phyloP scores from a whole-genome alignment of 2,888 invertebrate genomes.

The Ischnus inquisitorius region DNA sequence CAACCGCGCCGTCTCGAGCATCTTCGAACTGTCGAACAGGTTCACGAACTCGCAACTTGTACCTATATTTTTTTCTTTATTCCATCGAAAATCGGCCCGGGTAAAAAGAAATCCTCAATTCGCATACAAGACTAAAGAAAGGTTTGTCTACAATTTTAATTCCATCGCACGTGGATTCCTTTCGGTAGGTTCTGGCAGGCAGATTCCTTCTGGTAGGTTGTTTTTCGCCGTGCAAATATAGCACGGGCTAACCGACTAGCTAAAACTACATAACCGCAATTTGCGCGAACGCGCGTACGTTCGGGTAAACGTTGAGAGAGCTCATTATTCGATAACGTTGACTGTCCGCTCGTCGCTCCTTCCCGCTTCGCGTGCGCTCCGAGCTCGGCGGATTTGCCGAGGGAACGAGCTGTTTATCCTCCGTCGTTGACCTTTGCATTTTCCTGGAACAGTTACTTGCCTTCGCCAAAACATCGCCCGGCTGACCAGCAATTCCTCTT shows the following conservation, averaged over 20 bases:
- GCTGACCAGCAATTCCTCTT: background rate
- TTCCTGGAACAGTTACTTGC: background rate
- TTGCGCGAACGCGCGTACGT: constrained; percentile 2
- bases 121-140: background rate
- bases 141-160: background rate
- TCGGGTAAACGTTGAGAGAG: background rate
- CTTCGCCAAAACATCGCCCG: background rate
- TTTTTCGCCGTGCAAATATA: background rate
- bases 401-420: constrained; percentile 2
- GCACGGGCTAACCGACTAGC: background rate
- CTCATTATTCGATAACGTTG: constrained; percentile 10
- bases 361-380: constrained; percentile 11
- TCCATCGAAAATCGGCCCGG: background rate
- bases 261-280: constrained; percentile 16
- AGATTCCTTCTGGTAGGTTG: background rate
- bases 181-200: background rate
- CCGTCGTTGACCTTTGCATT: constrained; percentile 7
- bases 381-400: background rate
- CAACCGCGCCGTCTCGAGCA: background rate
- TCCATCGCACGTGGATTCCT: background rate
- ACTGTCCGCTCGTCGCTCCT: constrained; percentile 4
- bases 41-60: background rate
- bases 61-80: background rate
- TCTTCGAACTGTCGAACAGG: background rate
- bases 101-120: background rate